Evolutionary conservation across 1,140 invertebrate species (phyloP).

Genomic region (Melipona quadrifasciata): DNA sequence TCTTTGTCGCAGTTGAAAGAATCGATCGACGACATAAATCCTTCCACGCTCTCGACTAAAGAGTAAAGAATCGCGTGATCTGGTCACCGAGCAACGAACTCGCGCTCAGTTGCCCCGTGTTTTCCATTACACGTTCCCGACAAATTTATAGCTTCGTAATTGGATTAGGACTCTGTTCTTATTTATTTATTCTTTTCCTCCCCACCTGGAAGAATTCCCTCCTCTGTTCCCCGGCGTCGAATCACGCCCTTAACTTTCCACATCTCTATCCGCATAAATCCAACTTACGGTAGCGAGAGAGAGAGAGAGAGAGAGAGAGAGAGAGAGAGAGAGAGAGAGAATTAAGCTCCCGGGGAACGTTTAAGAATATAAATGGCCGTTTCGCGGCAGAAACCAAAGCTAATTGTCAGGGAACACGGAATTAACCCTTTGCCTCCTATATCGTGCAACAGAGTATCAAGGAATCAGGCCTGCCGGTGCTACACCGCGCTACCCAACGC

Average conservation of each 20-base stretch:
- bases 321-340: no score
- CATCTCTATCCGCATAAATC: neutral
- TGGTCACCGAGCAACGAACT: neutral
- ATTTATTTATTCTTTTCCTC: neutral
- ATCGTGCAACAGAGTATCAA: neutral
- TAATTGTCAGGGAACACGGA: constrained; percentile 11
- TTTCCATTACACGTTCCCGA: neutral
- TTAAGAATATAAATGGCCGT: constrained; percentile 8
- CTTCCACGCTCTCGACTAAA: no score
- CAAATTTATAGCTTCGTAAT: neutral
- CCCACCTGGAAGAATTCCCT: neutral
- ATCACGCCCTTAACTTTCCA: neutral
- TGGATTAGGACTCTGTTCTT: neutral
- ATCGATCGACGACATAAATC: no score
- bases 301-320: no score
- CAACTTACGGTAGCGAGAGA: neutral
- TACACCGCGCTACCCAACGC: neutral
- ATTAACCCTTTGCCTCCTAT: neutral
- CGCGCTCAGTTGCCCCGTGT: neutral
- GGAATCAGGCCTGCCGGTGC: neutral
- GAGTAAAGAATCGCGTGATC: neutral
- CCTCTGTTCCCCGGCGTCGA: neutral
- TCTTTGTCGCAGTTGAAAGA: no score
- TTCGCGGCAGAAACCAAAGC: neutral
- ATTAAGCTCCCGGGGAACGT: neutral